phyloP scores from a whole-genome alignment of 1,140 invertebrate species.

The Drosophila repletoides region DNA sequence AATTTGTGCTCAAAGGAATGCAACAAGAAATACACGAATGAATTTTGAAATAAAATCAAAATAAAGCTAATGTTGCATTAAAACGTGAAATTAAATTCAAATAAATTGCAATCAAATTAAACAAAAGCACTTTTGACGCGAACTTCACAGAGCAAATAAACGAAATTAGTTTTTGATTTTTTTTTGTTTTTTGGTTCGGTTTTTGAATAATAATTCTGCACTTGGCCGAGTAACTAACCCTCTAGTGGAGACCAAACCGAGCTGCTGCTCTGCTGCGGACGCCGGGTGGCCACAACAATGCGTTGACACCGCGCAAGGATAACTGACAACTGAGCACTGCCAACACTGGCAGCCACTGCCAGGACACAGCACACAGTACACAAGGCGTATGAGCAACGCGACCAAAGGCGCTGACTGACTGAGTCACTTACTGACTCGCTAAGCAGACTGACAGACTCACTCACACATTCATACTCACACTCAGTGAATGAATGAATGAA shows the following conservation, averaged over 20 bases:
- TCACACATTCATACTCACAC: neutral
- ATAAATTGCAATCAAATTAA: conserved; percentile 24
- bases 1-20: conserved; percentile 53
- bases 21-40: conserved; percentile 1
- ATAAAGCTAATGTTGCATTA: conserved; percentile 25
- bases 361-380: conserved; percentile 37
- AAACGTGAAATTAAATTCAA: conserved; percentile 35
- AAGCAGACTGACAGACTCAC: conserved; percentile 18
- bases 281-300: conserved; percentile 65
- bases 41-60: conserved; percentile 67
- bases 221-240: conserved; percentile 54
- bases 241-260: conserved; percentile 22
- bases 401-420: conserved; percentile 39
- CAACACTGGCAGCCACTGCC: neutral
- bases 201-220: conserved; percentile 21
- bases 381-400: conserved; percentile 73
- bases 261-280: conserved; percentile 13
- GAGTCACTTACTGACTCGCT: conserved; percentile 6
- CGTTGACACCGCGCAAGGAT: conserved; percentile 74
- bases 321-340: conserved; percentile 47
- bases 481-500: conserved; percentile 60
- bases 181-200: neutral
- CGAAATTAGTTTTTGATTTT: conserved; percentile 1
- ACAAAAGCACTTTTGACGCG: neutral
- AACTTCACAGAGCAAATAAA: neutral